Evolutionary conservation across 30 jellyfish, hydroid and myxozoan species (phyloP).

Genomic region (Pelagia noctiluca): DNA sequence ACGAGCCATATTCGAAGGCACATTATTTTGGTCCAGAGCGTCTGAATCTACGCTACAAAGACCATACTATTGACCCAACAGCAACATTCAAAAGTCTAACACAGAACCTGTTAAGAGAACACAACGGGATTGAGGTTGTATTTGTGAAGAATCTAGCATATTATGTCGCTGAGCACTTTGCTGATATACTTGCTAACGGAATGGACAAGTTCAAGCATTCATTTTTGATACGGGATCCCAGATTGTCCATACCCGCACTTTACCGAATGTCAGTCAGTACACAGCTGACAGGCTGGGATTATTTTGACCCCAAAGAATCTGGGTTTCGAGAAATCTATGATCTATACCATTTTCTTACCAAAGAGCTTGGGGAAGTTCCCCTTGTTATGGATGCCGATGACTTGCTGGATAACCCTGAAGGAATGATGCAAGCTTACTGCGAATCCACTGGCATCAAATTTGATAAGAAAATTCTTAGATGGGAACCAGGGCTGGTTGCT

Average conservation of each 20-base stretch:
- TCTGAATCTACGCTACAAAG: slow-evolving; percentile 73
- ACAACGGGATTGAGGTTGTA: slow-evolving; percentile 78
- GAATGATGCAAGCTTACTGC: slow-evolving; percentile 88
- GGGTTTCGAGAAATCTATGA: slow-evolving; percentile 73
- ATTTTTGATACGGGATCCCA: slow-evolving; percentile 86
- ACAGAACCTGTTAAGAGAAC: slow-evolving; percentile 50
- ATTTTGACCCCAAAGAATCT: slow-evolving; percentile 82
- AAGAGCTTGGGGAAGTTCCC: slow-evolving; percentile 58
- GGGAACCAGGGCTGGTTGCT: slow-evolving; percentile 96
- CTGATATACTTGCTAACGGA: slow-evolving; percentile 58
- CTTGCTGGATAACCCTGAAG: slow-evolving; percentile 86
- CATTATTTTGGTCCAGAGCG: slow-evolving; percentile 95
- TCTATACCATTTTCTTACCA: slow-evolving; percentile 57
- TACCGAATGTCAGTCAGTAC: slow-evolving; percentile 82
- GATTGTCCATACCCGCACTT: slow-evolving; percentile 77
- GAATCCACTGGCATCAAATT: slow-evolving; percentile 73
- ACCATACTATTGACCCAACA: slow-evolving; percentile 44
- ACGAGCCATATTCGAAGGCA: slow-evolving; percentile 90
- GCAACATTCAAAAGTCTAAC: slow-evolving; percentile 48
- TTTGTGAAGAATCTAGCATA: slow-evolving; percentile 89
- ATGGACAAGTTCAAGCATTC: slow-evolving; percentile 73
- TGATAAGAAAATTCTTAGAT: slow-evolving; percentile 79
- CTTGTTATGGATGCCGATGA: slow-evolving; percentile 93
- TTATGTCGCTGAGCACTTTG: slow-evolving; percentile 67
- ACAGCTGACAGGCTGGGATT: slow-evolving; percentile 87